Conservation (phyloP, 2,113 vertebrate genomes). For the Promerops cafer region DNA sequence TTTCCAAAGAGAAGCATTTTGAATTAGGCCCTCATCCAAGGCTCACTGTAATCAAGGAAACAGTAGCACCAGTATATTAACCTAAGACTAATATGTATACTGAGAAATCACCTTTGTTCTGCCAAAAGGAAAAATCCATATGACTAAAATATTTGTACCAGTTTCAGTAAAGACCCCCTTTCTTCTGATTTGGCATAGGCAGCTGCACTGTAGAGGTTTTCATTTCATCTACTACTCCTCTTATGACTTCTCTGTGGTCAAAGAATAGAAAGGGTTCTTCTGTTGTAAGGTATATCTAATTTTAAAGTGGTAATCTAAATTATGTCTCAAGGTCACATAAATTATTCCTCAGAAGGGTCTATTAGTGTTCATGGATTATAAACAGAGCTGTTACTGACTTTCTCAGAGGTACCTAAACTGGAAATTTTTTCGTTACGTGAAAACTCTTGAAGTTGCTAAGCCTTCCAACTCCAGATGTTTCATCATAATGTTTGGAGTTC, state of each 20-base stretch:
- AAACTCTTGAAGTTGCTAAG: background rate
- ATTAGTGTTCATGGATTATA: background rate
- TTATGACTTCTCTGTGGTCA: background rate
- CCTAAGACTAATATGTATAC: background rate
- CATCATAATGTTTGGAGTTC: background rate
- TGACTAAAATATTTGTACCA: background rate
- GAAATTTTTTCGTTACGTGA: background rate
- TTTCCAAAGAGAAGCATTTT: constrained; percentile 8
- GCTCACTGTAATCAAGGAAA: background rate
- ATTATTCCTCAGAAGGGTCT: background rate
- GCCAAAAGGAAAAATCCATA: background rate
- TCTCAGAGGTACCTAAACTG: background rate
- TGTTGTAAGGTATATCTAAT: background rate
- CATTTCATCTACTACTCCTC: background rate
- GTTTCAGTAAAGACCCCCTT: background rate
- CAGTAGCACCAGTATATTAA: background rate
- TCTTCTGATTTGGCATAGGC: background rate
- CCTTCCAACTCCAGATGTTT: background rate
- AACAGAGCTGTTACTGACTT: background rate
- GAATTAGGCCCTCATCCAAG: constrained; percentile 12
- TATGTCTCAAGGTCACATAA: background rate
- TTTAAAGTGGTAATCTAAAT: background rate
- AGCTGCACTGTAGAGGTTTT: background rate
- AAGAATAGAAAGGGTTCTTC: background rate
- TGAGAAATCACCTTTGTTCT: background rate